Evolutionary conservation across 2,113 vertebrate species (phyloP).

Genomic region (Semnornis frantzii): DNA sequence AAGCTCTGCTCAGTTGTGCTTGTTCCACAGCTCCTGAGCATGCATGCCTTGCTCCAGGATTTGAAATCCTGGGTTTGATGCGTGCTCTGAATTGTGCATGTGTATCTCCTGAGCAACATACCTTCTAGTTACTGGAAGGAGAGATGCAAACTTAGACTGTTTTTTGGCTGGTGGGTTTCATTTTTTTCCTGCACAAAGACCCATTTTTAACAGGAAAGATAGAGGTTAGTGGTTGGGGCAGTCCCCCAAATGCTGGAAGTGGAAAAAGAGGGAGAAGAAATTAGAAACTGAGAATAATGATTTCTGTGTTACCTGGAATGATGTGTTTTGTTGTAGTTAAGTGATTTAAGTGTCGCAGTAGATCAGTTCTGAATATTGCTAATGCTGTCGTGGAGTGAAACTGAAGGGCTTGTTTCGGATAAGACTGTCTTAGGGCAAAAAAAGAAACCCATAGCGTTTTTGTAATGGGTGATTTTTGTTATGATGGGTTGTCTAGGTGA

Average conservation of each 20-base stretch:
- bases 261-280: background rate
- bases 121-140: background rate
- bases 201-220: background rate
- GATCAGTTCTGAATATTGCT: background rate
- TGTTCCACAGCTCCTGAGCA: background rate
- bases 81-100: fast-evolving
- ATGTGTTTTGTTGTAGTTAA: background rate
- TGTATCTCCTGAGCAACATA: background rate
- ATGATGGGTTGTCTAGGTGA: background rate
- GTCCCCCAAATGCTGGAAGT: background rate
- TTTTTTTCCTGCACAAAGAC: background rate
- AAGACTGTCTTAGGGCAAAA: background rate
- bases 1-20: background rate
- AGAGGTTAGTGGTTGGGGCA: background rate
- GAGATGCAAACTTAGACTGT: background rate
- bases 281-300: background rate
- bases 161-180: background rate
- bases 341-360: background rate
- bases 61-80: background rate
- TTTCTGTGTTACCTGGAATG: background rate
- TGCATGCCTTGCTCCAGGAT: background rate
- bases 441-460: background rate
- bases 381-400: background rate
- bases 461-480: background rate
- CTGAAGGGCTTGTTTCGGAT: background rate